A percentile compares a stretch with the other conserved stretches of the same genome.
These are phyloP conservation scores for Oncorhynchus kisutch DNA, from an alignment of 2,113 vertebrate species.

Conservation along the genomic window DNA sequence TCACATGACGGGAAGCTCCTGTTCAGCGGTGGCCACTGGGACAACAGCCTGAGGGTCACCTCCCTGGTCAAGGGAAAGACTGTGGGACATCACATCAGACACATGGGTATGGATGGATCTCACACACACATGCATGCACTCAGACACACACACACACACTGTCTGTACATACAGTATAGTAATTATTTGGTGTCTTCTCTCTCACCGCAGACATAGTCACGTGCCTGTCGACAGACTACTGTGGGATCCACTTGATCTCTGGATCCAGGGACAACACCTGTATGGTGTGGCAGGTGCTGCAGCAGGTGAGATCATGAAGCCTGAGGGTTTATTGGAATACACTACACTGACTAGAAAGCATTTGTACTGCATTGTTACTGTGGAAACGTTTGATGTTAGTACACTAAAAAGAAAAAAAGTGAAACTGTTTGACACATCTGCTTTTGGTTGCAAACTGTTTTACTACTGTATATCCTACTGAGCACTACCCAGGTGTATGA, in stretches of 20 bases:
- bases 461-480: no score
- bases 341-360: background rate
- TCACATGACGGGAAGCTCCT: constrained; percentile 96
- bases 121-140: background rate
- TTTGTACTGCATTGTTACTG: background rate
- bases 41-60: constrained; percentile 93
- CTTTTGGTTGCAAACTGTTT: no score
- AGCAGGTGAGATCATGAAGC: constrained; percentile 78
- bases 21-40: constrained; percentile 96
- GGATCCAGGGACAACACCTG: constrained; percentile 96
- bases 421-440: no score
- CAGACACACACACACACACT: background rate
- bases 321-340: background rate
- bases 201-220: constrained; percentile 86
- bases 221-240: constrained; percentile 92
- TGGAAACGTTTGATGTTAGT: background rate
- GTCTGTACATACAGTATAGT: background rate
- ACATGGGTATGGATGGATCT: constrained; percentile 82
- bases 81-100: constrained; percentile 86
- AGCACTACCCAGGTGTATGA: constrained; percentile 1
- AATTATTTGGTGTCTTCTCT: background rate
- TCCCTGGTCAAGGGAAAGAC: constrained; percentile 90
- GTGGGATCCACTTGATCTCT: constrained; percentile 93
- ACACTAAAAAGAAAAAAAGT: no score
- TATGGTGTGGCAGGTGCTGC: constrained; percentile 95